Evolutionary conservation across 2,888 invertebrate species (phyloP), one percentile per base, ranked within the genome.

Genomic region (Drosophila sordidula): DNA sequence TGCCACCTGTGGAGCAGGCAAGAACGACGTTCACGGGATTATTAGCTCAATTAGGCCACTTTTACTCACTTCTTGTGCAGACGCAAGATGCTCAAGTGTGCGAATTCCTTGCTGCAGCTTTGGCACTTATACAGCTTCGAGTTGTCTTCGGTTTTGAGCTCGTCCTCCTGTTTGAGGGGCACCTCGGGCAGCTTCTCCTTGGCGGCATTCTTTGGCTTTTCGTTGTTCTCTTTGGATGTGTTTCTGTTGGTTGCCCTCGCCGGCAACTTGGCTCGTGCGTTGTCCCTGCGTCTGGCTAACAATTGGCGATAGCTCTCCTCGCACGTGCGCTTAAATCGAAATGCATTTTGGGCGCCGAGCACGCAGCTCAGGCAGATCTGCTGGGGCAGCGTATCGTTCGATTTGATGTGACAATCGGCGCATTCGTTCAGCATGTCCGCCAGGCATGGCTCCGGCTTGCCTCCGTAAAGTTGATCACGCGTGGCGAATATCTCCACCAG

Each of bases 371-470:
- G 8, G 38, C 75, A 75, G 6, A 78, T 75, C 44, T 62, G 46
- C 16, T 78, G 61, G 4, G 75, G 45, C n/a, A 81, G 32, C 18
- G 22, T 18, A 41, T 75, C 75, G 4, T 52, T 51, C 12, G 26
- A 44, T n/a, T 68, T 22, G 16, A 76, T 47, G 18, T 56, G 12
- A 12, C 61, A 75, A 11, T 65, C 62, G n/a, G 54, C 71, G 9
- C 56, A 59, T 18, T 78, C 78, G 39, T 56, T 78, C 0, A 75
- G 51, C 78, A 75, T 75, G 6, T 75, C 74, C 1, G 75, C 74
- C 8, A 75, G 46, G 8, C 45, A n/a, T 3, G 78, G 74, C 12
- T 74, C 78, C 11, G 47, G 41, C 0, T 58, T 41, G 3, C 32
- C 41, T 0, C 29, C 39, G 16, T 41, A 11, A 0, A 16, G 4